Evolutionary conservation across 2,797 vertebrate species (phyloP), one percentile per base, ranked within the genome.

Genomic region (Smutsia gigantea): DNA sequence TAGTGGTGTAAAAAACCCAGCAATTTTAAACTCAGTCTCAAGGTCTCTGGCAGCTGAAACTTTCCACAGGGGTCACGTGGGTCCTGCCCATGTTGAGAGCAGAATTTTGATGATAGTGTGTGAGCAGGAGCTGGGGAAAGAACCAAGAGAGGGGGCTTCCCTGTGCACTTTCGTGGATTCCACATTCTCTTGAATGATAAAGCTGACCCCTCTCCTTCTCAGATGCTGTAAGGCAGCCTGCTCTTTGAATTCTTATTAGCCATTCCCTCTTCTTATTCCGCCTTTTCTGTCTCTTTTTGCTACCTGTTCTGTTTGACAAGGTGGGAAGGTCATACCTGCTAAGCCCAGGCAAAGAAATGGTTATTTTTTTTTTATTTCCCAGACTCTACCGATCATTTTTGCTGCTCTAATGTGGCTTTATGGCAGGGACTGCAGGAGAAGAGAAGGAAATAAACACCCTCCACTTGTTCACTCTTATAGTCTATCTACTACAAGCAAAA

Each of bases 401-500:
- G 77, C 95, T 94, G 86, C 69, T 97, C 89, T 66, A 64, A 25
- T 31, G 71, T 90, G 78, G 91, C 88, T 96, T 12, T 37, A 25
- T n/a, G 69, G 68, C 95, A 93, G 55, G 83, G 93, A n/a, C 61
- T 63, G 19, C 39, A 31, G 57, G 53, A 23, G 31, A 42, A 34
- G 10, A 18, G 90, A 66, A 90, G n/a, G 89, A 71, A 72, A 94
- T 25, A 72, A 81, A 55, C 17, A 21, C 81, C 27, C 87, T 78
- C 82, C 0, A 3, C 27, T 31, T 9, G 0, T 79, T 95, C 77
- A 55, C 88, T 83, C 2, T 0, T 66, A 61, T 19, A 74, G 96
- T 87, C 96, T 82, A 57, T 49, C 95, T 93, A 78, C 88, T 88
- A 53, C 51, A 81, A 34, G 39, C 49, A 59, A 92, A 92, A 94